These are phyloP conservation scores for Theonella swinhoei DNA, from an alignment of 37 sponge, comb jelly and placozoan species.

Conservation along the genomic window DNA sequence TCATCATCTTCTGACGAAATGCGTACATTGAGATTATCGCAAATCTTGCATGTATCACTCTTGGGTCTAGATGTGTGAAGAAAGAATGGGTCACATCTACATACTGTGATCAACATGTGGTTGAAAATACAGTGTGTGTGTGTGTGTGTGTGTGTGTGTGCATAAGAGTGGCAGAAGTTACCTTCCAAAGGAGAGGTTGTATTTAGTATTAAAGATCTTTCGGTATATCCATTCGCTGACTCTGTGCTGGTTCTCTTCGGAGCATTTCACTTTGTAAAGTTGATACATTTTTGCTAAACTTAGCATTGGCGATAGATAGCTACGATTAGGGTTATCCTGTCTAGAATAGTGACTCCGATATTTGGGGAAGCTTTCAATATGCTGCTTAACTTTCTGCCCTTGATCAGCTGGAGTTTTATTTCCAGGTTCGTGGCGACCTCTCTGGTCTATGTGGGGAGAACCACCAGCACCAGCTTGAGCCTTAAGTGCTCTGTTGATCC, in stretches of 20 bases:
- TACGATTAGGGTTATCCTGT: constrained; percentile 22
- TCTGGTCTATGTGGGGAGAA: constrained; percentile 28
- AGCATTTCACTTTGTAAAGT: constrained; percentile 31
- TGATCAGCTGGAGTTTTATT: constrained; percentile 14
- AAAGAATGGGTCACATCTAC: background rate
- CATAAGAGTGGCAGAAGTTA: background rate
- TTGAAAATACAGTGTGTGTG: constrained; percentile 12
- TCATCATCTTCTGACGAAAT: constrained; percentile 10
- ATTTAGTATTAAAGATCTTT: constrained; percentile 34
- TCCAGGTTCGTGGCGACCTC: constrained; percentile 19
- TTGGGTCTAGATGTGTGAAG: constrained; percentile 18
- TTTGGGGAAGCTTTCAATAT: constrained; percentile 39
- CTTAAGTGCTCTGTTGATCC: constrained; percentile 25
- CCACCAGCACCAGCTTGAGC: constrained; percentile 29
- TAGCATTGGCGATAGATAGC: constrained; percentile 18
- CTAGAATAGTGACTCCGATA: constrained; percentile 48
- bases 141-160: constrained; percentile 5
- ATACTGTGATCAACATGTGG: background rate
- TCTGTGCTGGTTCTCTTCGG: background rate
- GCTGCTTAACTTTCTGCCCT: constrained; percentile 5
- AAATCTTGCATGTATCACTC: constrained; percentile 40
- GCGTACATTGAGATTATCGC: background rate
- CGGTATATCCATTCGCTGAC: constrained; percentile 43
- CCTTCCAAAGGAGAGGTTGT: constrained; percentile 37
- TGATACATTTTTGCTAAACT: constrained; percentile 35